These are phyloP conservation scores for Blastobasis lacticolella DNA, from an alignment of 2,888 invertebrate species.

Conservation along the genomic window DNA sequence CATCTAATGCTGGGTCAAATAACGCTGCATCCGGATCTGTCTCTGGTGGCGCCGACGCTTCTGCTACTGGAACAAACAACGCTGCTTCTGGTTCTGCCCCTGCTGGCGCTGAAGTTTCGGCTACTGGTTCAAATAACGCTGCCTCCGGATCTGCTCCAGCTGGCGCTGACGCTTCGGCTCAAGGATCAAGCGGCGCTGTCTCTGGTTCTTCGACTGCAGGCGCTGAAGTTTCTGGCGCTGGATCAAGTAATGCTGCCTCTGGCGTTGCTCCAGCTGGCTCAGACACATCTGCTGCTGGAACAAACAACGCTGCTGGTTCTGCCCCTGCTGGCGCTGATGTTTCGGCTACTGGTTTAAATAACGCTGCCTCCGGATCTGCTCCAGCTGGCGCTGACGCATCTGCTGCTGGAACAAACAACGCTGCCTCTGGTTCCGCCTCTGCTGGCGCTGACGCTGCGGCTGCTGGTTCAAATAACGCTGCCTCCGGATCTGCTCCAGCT, in stretches of 20 bases:
- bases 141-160: slow-evolving; percentile 4
- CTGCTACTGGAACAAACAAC: not conserved
- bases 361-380: not conserved
- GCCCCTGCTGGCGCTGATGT: not conserved
- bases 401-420: not conserved
- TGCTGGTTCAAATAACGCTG: not conserved
- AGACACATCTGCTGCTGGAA: not conserved
- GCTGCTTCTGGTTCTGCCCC: not conserved
- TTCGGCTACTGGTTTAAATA: not conserved
- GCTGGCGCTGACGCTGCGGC: not conserved
- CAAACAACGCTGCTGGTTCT: not conserved
- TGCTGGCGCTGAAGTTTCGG: not conserved
- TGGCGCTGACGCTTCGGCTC: not conserved
- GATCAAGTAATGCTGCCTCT: not conserved
- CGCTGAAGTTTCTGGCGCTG: not conserved
- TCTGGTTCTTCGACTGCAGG: not conserved
- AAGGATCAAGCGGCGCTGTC: not conserved
- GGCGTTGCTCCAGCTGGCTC: not conserved
- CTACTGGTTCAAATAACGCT: slow-evolving; percentile 1
- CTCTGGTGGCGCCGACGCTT: not conserved
- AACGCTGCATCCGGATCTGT: not conserved
- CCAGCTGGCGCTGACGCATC: not conserved
- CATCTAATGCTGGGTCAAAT: not conserved
- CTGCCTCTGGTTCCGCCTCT: not conserved
- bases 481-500: not conserved